These are phyloP conservation scores for Grammomys dolichurus DNA, from an alignment of 2,113 vertebrate species.

Conservation along the genomic window DNA sequence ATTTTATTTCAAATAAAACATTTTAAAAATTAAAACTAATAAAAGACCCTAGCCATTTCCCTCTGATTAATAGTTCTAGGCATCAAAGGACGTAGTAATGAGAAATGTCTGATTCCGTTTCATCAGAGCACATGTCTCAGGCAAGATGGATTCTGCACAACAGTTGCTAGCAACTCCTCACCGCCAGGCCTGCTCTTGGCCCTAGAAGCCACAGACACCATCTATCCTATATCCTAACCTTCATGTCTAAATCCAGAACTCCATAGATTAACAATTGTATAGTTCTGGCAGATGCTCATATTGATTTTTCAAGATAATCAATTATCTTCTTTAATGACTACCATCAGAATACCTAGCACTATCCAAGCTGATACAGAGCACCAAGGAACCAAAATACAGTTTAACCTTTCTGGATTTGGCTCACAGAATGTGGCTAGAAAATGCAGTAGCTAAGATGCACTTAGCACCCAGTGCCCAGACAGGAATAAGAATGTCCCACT, in stretches of 20 bases:
- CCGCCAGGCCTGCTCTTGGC: background rate
- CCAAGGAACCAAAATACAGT: background rate
- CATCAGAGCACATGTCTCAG: background rate
- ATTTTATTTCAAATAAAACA: background rate
- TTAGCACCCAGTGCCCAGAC: background rate
- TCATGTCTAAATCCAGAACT: background rate
- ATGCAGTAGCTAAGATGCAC: background rate
- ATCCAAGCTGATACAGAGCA: background rate
- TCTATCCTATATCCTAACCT: background rate
- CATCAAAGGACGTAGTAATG: background rate
- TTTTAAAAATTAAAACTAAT: background rate
- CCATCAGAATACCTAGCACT: background rate
- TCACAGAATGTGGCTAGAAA: background rate
- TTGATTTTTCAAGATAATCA: background rate
- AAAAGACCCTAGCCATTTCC: background rate
- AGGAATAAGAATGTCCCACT: background rate
- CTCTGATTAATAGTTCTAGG: background rate
- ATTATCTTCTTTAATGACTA: background rate
- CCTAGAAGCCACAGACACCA: too few relatives aligned
- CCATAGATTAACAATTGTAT: background rate
- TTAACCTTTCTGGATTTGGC: background rate
- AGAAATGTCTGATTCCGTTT: background rate
- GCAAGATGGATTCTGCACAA: background rate
- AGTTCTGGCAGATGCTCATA: too few relatives aligned
- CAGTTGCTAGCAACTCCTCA: background rate